Evolutionary conservation across 2,113 vertebrate species (phyloP), one percentile per base, ranked within the genome.

Genomic region (Lanius ludovicianus): DNA sequence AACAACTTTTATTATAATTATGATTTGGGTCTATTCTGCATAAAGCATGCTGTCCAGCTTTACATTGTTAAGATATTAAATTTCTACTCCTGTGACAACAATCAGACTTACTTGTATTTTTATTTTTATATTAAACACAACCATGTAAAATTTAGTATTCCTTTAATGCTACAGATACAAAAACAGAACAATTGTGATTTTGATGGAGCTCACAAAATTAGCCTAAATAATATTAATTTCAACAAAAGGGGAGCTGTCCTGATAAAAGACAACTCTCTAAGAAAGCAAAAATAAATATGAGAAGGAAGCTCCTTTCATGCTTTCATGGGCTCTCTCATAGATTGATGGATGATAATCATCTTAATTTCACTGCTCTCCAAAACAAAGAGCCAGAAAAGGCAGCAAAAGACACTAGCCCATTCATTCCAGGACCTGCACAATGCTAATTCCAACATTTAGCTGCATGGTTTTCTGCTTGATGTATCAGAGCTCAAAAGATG

Each of bases 401-500:
- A 98, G 98, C 97, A 98, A 98, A 99, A 99, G 99, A 98, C 98
- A 99, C 97, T 98, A 98, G 98, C 98, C 99, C 98, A 99, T 99
- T 99, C 99, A 99, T 99, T 99, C 98, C 98, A 98, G 98, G 98
- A 98, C 98, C 98, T 97, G 98, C 99, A 99, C 99, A 99, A 99
- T 99, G 99, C 99, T 99, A 99, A 99, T 99, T 99, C 99, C 99
- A 99, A 99, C 99, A 98, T 99, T 99, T 99, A 99, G 99, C 98
- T 98, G 98, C 98, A 98, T 99, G 99, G 98, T 99, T 99, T 99
- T 99, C 99, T 99, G 99, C 99, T 99, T 99, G 99, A 99, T 99
- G 99, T 99, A 99, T 99, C 99, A 99, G 99, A 99, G 99, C 98
- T 99, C 98, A 99, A 98, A 98, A 99, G 99, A 99, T 99, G 99